Base-by-base conservation (phyloP, 2,888 invertebrate species). In the Tipula unca region DNA sequence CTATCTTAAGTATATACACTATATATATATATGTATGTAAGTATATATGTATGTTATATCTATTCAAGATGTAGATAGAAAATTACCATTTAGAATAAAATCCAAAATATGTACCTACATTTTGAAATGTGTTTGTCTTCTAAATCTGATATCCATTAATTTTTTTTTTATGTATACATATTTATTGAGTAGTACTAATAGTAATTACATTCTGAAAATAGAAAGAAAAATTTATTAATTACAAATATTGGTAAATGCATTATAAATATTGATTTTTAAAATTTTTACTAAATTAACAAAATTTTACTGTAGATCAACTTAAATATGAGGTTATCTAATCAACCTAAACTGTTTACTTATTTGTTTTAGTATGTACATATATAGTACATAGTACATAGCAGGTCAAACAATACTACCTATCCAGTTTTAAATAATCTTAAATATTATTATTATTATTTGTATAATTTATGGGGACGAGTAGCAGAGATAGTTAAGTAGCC, bases 91-190 rank as follows among this genome's bases (percentile, higher is more conserved):
- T 48, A 48, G 3, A 48, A 17, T n/a, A 48, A 48, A 48, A 48
- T 48, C n/a, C n/a, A 17, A 17, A 17, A 10, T 69, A 25, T n/a
- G n/a, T n/a, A n/a, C n/a, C 69, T 69, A 25, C 69, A 69, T 69
- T 69, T 69, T 69, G 1, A 17, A 48, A 48, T 48, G 1, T 69
- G 20, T 69, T 54, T 69, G 25, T 25, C 10, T 69, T 25, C 69
- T 69, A 69, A n/a, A 69, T 69, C 69, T 69, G 69, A 69, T 69
- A 69, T 69, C 69, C 69, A 69, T 69, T 69, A 69, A 25, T 69
- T 10, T 69, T 25, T 20, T 69, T n/a, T n/a, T n/a, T n/a, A n/a
- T n/a, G n/a, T n/a, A n/a, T n/a, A n/a, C n/a, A n/a, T n/a, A 14
- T 42, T 42, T 42, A 42, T 42, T 4, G 3, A 13, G 39, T 39